These are phyloP conservation scores for Gambelia wislizenii DNA, from an alignment of 2,797 vertebrate species.

Conservation along the genomic window DNA sequence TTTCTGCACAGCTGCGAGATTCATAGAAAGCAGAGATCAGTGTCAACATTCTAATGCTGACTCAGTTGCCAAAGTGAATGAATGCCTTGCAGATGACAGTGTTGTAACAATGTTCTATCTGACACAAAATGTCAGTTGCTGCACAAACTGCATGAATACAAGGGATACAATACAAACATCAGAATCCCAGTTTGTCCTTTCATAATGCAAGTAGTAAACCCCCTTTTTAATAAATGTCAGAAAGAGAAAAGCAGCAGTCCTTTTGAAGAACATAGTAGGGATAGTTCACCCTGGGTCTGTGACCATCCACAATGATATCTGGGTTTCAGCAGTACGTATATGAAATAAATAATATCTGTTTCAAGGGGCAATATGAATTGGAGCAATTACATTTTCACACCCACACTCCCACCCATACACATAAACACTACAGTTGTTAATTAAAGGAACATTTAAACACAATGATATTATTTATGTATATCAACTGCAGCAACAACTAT, in stretches of 20 bases:
- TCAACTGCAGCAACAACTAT: neutral
- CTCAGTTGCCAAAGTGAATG: slow-evolving; percentile 1
- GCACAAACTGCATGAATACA: neutral
- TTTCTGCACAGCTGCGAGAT: slow-evolving; percentile 24
- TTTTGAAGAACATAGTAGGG: neutral
- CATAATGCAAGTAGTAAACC: neutral
- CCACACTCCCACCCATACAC: neutral
- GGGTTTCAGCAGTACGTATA: neutral
- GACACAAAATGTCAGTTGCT: slow-evolving; percentile 4
- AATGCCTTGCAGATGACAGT: slow-evolving; percentile 14
- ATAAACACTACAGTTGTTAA: neutral
- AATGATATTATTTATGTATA: too few relatives aligned
- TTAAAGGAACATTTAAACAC: neutral
- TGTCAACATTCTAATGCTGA: neutral
- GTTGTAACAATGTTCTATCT: slow-evolving; percentile 8
- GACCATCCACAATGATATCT: neutral
- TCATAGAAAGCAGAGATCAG: slow-evolving; percentile 25
- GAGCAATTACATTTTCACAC: neutral
- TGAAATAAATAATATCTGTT: neutral
- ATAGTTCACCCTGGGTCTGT: neutral
- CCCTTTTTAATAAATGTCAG: neutral
- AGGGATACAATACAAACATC: neutral
- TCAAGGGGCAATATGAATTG: neutral
- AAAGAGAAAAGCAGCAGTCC: neutral
- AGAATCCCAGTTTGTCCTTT: neutral